phyloP scores from a whole-genome alignment of 2,113 vertebrate species.

The Petaurus breviceps region DNA sequence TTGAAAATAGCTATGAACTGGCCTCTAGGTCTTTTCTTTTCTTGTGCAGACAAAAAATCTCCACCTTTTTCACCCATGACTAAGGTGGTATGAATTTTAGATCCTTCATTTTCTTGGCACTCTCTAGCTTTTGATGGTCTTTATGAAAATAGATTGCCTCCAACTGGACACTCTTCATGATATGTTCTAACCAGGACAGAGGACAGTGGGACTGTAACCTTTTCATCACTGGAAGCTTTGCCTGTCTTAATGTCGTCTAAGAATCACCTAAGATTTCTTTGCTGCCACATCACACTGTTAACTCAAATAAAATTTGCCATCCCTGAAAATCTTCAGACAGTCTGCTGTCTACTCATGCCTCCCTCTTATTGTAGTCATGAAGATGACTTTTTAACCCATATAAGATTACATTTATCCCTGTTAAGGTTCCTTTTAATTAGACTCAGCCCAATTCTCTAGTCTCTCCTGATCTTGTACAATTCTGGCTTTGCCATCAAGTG shows the following conservation, averaged over 20 bases:
- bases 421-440: background rate
- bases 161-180: background rate
- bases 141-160: background rate
- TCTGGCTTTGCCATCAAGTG: background rate
- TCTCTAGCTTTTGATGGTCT: background rate
- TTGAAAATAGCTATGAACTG: background rate
- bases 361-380: background rate
- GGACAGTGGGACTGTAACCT: background rate
- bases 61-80: background rate
- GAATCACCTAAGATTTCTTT: background rate
- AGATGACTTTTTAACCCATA: background rate
- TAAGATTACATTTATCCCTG: background rate
- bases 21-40: background rate
- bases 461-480: background rate
- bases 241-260: background rate
- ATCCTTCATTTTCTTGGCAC: background rate
- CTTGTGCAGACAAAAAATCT: background rate
- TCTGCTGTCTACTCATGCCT: background rate
- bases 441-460: background rate
- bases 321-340: background rate
- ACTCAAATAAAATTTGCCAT: background rate
- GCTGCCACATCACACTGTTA: background rate
- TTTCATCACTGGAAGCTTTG: background rate
- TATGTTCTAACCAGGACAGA: background rate
- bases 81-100: background rate